A percentile compares a stretch with the other conserved stretches of the same genome.
Conservation (phyloP, 2,113 vertebrate species). For the Anoplopoma fimbria region DNA sequence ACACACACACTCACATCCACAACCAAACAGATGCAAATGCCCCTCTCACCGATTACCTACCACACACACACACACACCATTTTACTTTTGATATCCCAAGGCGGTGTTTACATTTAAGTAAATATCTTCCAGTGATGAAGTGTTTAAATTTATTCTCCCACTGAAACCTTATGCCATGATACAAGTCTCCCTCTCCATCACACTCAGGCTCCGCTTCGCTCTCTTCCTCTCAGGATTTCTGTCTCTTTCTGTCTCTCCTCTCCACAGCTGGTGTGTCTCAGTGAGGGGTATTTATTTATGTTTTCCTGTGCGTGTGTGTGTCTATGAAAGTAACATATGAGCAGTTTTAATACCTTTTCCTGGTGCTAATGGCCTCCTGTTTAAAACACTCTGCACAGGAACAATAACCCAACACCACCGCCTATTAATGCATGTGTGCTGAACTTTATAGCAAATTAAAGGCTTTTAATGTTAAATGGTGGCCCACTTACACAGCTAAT, state of each 20-base stretch:
- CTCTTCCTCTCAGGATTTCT: constrained; percentile 18
- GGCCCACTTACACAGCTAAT: constrained; percentile 82
- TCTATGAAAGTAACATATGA: constrained; percentile 72
- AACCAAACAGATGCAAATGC: constrained; percentile 71
- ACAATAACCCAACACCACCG: constrained; percentile 79
- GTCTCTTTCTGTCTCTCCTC: constrained; percentile 32
- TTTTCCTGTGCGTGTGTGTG: constrained; percentile 26
- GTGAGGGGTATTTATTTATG: constrained; percentile 52
- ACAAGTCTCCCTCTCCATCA: constrained; percentile 53
- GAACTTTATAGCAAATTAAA: constrained; percentile 86
- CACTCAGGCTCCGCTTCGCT: constrained; percentile 29
- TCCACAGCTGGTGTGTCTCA: constrained; percentile 12
- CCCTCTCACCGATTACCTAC: constrained; percentile 56
- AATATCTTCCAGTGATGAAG: constrained; percentile 73
- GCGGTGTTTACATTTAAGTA: constrained; percentile 76
- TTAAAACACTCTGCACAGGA: constrained; percentile 76
- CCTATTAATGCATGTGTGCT: constrained; percentile 80
- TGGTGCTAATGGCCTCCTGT: constrained; percentile 77
- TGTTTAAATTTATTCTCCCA: constrained; percentile 74
- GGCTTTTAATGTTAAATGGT: constrained; percentile 85
- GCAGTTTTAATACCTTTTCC: constrained; percentile 69
- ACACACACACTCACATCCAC: constrained; percentile 59
- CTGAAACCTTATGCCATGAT: constrained; percentile 72
- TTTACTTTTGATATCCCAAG: constrained; percentile 75
- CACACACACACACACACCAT: constrained; percentile 51